Percentiles rank a stretch among this genome's conserved stretches.
Evolutionary conservation across 1,140 invertebrate genomes (phyloP).

Genomic region (Drosophila sucinea): DNA sequence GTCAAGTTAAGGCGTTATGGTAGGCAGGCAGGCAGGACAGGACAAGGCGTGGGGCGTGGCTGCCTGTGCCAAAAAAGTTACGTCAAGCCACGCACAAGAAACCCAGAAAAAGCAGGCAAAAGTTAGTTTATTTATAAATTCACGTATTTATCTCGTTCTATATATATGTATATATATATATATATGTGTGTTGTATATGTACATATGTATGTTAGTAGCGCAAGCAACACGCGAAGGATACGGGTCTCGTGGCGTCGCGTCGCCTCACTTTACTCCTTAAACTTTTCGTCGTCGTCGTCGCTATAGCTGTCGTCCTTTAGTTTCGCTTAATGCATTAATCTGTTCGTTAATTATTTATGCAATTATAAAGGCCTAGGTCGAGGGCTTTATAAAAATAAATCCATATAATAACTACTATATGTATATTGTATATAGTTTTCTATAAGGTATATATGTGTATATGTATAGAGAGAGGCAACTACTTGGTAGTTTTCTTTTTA

Average conservation of each 20-base stretch:
- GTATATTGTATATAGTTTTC: constrained; percentile 67
- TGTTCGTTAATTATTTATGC: constrained; percentile 49
- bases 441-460: constrained; percentile 51
- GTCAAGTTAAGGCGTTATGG: constrained; percentile 73
- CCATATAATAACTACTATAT: constrained; percentile 56
- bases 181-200: constrained; percentile 15
- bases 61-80: constrained; percentile 42
- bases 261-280: constrained; percentile 8
- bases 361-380: constrained; percentile 56
- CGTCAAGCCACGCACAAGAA: constrained; percentile 68
- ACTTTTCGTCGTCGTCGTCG: constrained; percentile 14
- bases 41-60: constrained; percentile 28
- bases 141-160: constrained; percentile 38
- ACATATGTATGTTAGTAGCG: constrained; percentile 45
- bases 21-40: constrained; percentile 24
- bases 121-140: constrained; percentile 14
- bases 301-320: constrained; percentile 38
- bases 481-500: constrained; percentile 75
- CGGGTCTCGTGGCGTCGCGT: constrained; percentile 6
- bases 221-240: constrained; percentile 54
- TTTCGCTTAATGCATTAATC: constrained; percentile 64
- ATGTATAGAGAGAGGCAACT: constrained; percentile 71
- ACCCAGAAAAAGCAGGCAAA: constrained; percentile 63
- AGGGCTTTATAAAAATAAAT: constrained; percentile 77
- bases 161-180: constrained; percentile 38